These are phyloP conservation scores for Hemibates koningsi DNA, from an alignment of 2,113 vertebrate species.

Conservation along the genomic window DNA sequence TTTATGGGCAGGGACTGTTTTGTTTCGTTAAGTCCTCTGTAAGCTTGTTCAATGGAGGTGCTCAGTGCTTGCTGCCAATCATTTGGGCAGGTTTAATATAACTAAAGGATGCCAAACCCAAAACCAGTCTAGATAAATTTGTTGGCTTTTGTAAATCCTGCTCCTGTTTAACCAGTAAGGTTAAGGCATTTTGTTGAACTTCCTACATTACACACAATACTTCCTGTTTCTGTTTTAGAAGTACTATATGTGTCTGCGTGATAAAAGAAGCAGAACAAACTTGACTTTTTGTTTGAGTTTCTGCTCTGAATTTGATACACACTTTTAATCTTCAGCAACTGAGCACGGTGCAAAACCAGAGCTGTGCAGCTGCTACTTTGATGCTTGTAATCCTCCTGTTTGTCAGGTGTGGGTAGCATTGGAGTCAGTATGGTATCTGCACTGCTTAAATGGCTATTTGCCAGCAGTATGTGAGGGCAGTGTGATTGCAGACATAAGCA, in stretches of 20 bases:
- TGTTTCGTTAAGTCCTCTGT: constrained; percentile 31
- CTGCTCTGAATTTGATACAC: neutral
- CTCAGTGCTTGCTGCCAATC: constrained; percentile 12
- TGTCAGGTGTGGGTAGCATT: neutral
- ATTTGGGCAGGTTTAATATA: constrained; percentile 20
- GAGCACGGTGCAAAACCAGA: neutral
- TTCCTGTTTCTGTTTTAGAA: constrained; percentile 23
- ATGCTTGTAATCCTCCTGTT: neutral
- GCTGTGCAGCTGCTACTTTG: neutral
- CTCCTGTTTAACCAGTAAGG: constrained; percentile 2
- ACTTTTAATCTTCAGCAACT: neutral
- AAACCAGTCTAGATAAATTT: constrained; percentile 26
- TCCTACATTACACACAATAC: neutral
- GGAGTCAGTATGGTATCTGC: neutral
- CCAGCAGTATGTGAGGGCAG: constrained; percentile 19
- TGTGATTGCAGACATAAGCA: constrained; percentile 15
- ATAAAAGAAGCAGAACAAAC: constrained; percentile 1
- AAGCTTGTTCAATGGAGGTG: constrained; percentile 46
- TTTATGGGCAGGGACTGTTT: constrained; percentile 17
- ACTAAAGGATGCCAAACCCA: constrained; percentile 1
- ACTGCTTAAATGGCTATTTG: neutral
- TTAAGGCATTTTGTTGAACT: neutral
- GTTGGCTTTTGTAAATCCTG: constrained; percentile 17
- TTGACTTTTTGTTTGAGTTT: neutral
- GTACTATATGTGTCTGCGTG: neutral